These are phyloP conservation scores for Atopsyche davidsoni DNA, from an alignment of 1,140 invertebrate genomes.

Conservation along the genomic window DNA sequence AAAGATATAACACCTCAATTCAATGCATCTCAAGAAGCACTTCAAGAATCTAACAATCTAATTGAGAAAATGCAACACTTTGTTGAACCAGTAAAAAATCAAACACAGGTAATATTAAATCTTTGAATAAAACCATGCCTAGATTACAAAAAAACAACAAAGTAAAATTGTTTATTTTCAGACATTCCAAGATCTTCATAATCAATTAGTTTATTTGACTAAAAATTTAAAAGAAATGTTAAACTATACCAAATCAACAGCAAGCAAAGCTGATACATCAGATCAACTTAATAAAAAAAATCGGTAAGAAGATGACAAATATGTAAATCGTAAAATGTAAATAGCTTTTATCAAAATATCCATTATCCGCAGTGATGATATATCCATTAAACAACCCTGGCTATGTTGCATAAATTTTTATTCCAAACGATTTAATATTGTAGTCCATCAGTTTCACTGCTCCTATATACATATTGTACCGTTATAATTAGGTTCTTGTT, in stretches of 20 bases:
- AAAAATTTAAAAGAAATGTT: constrained; percentile 67
- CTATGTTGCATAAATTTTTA: no score
- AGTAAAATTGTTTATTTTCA: constrained; percentile 11
- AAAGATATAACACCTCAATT: constrained; percentile 41
- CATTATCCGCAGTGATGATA: no score
- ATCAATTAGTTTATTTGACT: constrained; percentile 55
- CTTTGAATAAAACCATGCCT: not conserved
- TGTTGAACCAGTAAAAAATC: constrained; percentile 57
- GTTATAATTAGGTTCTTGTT: no score
- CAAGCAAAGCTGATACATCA: constrained; percentile 55
- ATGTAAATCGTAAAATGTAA: not conserved
- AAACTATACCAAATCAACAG: constrained; percentile 57
- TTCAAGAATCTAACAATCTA: constrained; percentile 58
- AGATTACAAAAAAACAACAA: no score
- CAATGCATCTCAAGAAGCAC: constrained; percentile 50
- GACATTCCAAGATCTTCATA: constrained; percentile 48
- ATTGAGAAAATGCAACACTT: constrained; percentile 61
- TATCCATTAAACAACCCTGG: no score
- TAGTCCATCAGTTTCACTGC: no score
- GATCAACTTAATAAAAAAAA: constrained; percentile 56
- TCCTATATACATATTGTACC: no score
- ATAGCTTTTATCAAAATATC: not conserved
- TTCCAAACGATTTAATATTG: no score
- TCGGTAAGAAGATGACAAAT: constrained; percentile 34
- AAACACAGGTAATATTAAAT: constrained; percentile 41